Evolutionary conservation across 2,888 invertebrate species (phyloP).

Genomic region (Papilio elwesi): DNA sequence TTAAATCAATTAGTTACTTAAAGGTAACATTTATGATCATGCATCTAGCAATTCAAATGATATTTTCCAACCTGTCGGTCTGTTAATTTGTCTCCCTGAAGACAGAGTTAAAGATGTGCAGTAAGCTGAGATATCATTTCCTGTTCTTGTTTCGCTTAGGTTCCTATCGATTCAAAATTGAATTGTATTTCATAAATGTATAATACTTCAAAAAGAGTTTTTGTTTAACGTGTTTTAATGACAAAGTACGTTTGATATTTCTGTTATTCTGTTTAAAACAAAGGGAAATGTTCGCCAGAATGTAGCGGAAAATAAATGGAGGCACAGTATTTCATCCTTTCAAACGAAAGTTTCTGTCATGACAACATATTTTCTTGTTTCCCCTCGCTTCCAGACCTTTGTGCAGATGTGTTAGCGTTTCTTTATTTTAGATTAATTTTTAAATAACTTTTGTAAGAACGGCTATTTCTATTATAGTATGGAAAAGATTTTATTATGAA

Average conservation of each 20-base stretch:
- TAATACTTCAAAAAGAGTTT: slow-evolving; percentile 4
- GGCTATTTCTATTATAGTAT: too few species aligned
- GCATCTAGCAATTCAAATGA: too few species aligned
- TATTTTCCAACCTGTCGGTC: too few species aligned
- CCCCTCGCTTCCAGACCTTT: slow-evolving; percentile 21
- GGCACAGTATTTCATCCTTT: slow-evolving; percentile 38
- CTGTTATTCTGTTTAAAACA: slow-evolving; percentile 36
- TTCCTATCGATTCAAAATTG: background rate
- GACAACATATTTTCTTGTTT: slow-evolving; percentile 39
- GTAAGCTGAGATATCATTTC: too few species aligned
- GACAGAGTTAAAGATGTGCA: too few species aligned
- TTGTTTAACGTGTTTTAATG: slow-evolving; percentile 20
- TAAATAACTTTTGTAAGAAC: background rate
- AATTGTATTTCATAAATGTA: background rate
- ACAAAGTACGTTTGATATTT: slow-evolving; percentile 29
- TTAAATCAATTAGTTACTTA: too few species aligned
- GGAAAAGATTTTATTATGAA: background rate
- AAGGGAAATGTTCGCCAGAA: slow-evolving; percentile 38
- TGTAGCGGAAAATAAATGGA: slow-evolving; percentile 37
- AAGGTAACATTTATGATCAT: too few species aligned
- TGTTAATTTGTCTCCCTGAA: too few species aligned
- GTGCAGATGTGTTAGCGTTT: slow-evolving; percentile 23
- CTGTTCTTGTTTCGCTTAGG: background rate
- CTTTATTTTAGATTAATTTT: slow-evolving; percentile 30
- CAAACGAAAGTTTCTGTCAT: slow-evolving; percentile 39